phyloP scores from a whole-genome alignment of 2,888 invertebrate species.

The Chymomyza amoena region DNA sequence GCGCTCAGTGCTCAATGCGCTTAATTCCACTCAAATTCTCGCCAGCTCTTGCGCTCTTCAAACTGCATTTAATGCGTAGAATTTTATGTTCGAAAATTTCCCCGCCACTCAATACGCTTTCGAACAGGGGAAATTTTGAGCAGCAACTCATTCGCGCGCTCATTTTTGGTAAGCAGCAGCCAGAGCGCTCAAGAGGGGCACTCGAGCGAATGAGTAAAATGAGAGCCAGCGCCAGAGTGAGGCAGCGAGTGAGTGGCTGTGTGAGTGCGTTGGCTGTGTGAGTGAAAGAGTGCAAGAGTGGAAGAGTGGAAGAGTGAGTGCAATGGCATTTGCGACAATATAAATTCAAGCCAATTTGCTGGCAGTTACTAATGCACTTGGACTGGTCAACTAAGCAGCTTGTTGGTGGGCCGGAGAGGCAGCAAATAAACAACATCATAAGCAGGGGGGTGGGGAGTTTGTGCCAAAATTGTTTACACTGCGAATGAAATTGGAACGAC shows the following conservation, averaged over 20 bases:
- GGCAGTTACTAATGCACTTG: not conserved
- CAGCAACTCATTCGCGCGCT: conserved; percentile 9
- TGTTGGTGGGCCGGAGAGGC: no score
- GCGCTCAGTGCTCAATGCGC: not conserved
- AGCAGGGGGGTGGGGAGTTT: not conserved
- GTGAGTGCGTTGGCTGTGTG: not conserved
- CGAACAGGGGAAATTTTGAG: conserved; percentile 23
- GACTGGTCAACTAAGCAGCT: not conserved
- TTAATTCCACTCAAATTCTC: no score
- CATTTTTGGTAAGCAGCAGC: conserved; percentile 11
- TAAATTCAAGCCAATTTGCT: not conserved
- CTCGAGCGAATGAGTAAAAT: not conserved
- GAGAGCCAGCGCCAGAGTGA: not conserved
- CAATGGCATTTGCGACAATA: not conserved
- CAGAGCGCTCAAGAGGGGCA: not conserved
- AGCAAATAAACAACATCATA: no score
- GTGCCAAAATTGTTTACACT: no score
- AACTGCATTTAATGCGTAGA: not conserved
- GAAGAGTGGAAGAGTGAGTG: not conserved
- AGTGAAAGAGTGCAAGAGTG: conserved; percentile 13
- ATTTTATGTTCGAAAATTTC: not conserved
- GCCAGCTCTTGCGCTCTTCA: not conserved
- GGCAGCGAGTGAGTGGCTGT: conserved; percentile 7
- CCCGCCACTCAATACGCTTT: conserved; percentile 13
- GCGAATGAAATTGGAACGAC: no score